Percentiles rank a stretch among this genome's conserved stretches.
phyloP scores from a whole-genome alignment of 2,797 vertebrate genomes.

The Streptopelia turtur region DNA sequence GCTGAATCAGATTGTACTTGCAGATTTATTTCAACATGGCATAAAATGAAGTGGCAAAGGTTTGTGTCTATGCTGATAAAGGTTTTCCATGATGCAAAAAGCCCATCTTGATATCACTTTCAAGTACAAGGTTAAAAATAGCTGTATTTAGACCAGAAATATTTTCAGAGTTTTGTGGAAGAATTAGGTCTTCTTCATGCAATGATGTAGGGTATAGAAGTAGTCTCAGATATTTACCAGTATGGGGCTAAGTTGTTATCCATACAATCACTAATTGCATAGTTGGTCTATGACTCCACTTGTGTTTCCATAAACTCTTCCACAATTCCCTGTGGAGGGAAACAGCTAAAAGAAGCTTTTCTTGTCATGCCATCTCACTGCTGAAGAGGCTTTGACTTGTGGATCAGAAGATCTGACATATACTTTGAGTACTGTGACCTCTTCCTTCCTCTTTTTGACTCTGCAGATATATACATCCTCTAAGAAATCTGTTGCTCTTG shows the following conservation, averaged over 20 bases:
- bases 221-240: not conserved
- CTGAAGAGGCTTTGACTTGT: not conserved
- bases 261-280: not conserved
- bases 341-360: not conserved
- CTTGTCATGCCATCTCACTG: not conserved
- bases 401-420: not conserved
- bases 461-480: not conserved
- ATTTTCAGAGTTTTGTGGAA: not conserved
- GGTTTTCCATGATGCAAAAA: not conserved
- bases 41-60: not conserved
- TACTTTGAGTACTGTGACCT: not conserved
- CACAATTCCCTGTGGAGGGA: not conserved
- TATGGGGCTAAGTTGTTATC: not conserved
- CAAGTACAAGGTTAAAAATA: not conserved
- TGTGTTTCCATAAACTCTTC: not conserved
- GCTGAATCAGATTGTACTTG: not conserved
- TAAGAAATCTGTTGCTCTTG: not conserved
- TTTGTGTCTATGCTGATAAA: not conserved
- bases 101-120: not conserved
- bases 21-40: not conserved
- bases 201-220: not conserved
- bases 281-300: not conserved
- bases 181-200: not conserved
- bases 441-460: not conserved
- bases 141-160: not conserved